These are phyloP conservation scores for Marcusenius ussheri DNA, from an alignment of 2,113 vertebrate genomes.

Conservation along the genomic window DNA sequence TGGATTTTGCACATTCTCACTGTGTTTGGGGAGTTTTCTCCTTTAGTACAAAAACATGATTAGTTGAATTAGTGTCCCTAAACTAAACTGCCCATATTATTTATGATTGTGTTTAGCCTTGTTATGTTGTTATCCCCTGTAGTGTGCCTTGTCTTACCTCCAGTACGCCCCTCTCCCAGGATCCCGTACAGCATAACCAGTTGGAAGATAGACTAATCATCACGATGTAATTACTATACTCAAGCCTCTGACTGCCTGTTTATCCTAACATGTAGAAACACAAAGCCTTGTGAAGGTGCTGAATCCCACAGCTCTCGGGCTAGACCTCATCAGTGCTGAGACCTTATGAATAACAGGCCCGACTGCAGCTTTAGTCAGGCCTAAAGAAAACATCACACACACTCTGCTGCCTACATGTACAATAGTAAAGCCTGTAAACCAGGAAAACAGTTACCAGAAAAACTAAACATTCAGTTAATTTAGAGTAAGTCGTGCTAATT, in stretches of 20 bases:
- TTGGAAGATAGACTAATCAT: not conserved
- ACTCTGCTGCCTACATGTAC: too few relatives aligned
- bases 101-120: not conserved
- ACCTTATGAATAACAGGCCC: too few relatives aligned
- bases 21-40: not conserved
- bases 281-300: too few relatives aligned
- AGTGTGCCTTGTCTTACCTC: not conserved
- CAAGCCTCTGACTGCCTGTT: not conserved
- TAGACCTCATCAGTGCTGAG: too few relatives aligned
- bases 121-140: not conserved
- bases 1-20: not conserved
- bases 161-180: not conserved
- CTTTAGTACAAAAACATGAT: not conserved
- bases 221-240: not conserved
- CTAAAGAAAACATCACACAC: too few relatives aligned
- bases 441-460: too few relatives aligned
- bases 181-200: not conserved
- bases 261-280: too few relatives aligned
- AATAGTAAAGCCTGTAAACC: too few relatives aligned
- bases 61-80: not conserved
- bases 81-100: not conserved
- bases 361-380: too few relatives aligned
- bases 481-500: too few relatives aligned
- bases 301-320: too few relatives aligned
- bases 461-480: too few relatives aligned